These are phyloP conservation scores for Anodontia alba DNA, from an alignment of 2,888 invertebrate genomes.

Conservation along the genomic window DNA sequence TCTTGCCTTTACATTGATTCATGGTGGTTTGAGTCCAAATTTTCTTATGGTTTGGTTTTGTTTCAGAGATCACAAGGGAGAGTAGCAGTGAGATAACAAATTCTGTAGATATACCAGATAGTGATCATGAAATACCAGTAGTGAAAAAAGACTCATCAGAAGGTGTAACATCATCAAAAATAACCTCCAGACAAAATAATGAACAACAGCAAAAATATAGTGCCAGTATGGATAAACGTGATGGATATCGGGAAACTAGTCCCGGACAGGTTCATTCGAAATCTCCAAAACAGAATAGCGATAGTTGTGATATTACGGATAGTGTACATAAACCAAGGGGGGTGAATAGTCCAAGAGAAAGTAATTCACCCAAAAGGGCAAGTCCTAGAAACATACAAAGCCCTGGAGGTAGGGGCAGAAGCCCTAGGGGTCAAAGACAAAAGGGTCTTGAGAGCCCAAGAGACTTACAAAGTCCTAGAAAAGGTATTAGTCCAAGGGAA, in stretches of 20 bases:
- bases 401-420: slow-evolving; percentile 33
- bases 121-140: slow-evolving; percentile 21
- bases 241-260: slow-evolving; percentile 56
- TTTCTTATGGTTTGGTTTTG: too few species aligned
- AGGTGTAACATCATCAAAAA: slow-evolving; percentile 44
- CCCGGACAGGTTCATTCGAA: slow-evolving; percentile 8
- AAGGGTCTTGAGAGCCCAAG: slow-evolving; percentile 7
- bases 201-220: slow-evolving; percentile 57
- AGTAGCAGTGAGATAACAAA: slow-evolving; percentile 70
- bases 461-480: neutral
- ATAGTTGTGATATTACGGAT: slow-evolving; percentile 33
- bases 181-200: slow-evolving; percentile 37
- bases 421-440: slow-evolving; percentile 32
- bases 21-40: too few species aligned
- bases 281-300: slow-evolving; percentile 24
- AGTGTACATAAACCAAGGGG: slow-evolving; percentile 17
- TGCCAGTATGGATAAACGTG: slow-evolving; percentile 55
- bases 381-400: slow-evolving; percentile 47
- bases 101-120: neutral
- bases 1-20: too few species aligned
- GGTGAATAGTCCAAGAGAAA: slow-evolving; percentile 20
- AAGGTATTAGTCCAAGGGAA: neutral
- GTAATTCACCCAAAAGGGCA: neutral
- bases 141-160: slow-evolving; percentile 43
- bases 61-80: slow-evolving; percentile 79